phyloP scores from a whole-genome alignment of 2,113 vertebrate species.

The Oostethus manadensis region DNA sequence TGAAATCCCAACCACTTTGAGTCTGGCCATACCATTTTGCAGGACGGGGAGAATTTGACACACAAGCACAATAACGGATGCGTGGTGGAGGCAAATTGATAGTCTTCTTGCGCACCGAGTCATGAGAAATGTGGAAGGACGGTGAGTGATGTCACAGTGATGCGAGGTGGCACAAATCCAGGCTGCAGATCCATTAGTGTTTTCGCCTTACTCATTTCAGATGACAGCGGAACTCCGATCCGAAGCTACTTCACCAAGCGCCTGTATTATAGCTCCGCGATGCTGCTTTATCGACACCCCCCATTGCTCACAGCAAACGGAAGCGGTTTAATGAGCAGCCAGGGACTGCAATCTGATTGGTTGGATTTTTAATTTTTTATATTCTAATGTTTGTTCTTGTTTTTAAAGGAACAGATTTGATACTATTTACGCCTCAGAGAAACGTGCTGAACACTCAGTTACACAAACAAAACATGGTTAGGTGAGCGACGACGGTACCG shows the following conservation, averaged over 20 bases:
- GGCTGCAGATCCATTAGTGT: not conserved
- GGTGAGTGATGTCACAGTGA: not conserved
- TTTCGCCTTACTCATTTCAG: not conserved
- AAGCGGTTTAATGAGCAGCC: constrained; percentile 21
- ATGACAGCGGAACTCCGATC: not conserved
- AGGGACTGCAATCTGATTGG: constrained; percentile 3
- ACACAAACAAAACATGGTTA: too few relatives aligned
- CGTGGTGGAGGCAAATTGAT: not conserved
- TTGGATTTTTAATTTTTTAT: too few relatives aligned
- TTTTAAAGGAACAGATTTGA: too few relatives aligned
- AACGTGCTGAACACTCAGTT: too few relatives aligned
- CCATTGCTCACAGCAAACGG: too few relatives aligned
- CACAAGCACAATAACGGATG: not conserved
- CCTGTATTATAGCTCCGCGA: not conserved
- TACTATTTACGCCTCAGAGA: too few relatives aligned
- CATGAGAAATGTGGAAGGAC: not conserved
- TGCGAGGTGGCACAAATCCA: not conserved
- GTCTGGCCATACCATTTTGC: not conserved
- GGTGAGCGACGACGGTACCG: too few relatives aligned
- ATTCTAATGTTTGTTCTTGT: too few relatives aligned
- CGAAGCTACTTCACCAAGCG: not conserved
- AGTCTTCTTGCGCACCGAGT: too few relatives aligned
- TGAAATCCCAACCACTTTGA: not conserved
- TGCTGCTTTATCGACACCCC: not conserved
- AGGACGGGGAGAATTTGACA: not conserved